These are phyloP conservation scores for Acromyrmex charruanus DNA, from an alignment of 1,140 invertebrate genomes.

Conservation along the genomic window DNA sequence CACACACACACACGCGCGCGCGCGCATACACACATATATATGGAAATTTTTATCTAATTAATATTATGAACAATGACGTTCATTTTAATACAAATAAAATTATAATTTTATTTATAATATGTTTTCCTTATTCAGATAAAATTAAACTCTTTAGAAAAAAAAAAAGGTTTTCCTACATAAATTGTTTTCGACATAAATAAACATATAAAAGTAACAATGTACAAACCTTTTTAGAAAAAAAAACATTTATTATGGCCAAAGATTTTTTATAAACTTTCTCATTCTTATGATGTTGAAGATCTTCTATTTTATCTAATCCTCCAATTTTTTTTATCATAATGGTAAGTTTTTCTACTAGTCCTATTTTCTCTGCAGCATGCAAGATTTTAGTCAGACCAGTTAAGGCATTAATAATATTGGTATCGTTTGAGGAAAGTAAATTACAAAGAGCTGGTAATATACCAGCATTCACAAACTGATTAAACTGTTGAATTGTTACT, in stretches of 20 bases:
- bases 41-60: no score
- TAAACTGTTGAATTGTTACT: slow-evolving; percentile 90
- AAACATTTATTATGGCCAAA: slow-evolving; percentile 93
- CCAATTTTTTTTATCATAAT: slow-evolving; percentile 89
- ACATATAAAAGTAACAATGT: not conserved
- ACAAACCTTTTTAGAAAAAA: slow-evolving; percentile 89
- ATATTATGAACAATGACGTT: no score
- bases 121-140: slow-evolving; percentile 11
- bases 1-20: no score
- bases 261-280: slow-evolving; percentile 94
- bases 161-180: not conserved
- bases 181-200: slow-evolving; percentile 6
- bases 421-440: slow-evolving; percentile 88
- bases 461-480: slow-evolving; percentile 88
- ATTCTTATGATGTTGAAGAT: slow-evolving; percentile 91
- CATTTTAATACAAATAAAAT: no score
- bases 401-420: slow-evolving; percentile 88
- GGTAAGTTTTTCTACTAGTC: slow-evolving; percentile 86
- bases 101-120: not conserved
- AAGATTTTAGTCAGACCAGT: slow-evolving; percentile 90
- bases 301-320: slow-evolving; percentile 92
- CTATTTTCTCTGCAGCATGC: slow-evolving; percentile 86
- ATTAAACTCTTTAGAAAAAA: not conserved
- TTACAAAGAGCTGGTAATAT: slow-evolving; percentile 85
- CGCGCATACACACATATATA: no score